These are phyloP conservation scores for Calidris pugnax DNA, from an alignment of 2,113 vertebrate genomes.

Conservation along the genomic window DNA sequence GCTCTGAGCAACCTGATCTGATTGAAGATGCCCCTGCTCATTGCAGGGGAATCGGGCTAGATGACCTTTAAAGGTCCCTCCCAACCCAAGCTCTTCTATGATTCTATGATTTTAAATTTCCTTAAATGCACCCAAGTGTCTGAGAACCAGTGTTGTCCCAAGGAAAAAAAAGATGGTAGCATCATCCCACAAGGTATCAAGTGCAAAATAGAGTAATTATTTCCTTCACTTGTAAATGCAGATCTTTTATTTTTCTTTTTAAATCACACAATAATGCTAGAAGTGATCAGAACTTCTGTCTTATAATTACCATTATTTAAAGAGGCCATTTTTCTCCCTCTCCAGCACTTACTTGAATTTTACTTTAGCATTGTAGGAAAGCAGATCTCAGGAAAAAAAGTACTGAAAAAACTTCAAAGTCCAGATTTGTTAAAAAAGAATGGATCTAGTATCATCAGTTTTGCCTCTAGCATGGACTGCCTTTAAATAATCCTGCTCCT, in stretches of 20 bases:
- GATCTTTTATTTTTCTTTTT: not conserved
- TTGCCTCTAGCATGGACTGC: not conserved
- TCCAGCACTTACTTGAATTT: not conserved
- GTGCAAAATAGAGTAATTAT: not conserved
- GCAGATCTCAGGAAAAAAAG: not conserved
- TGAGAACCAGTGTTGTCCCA: not conserved
- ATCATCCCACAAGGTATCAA: not conserved
- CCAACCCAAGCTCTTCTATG: not conserved
- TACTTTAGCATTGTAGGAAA: not conserved
- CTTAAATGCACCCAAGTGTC: not conserved
- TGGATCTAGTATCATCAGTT: not conserved
- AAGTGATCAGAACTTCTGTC: not conserved
- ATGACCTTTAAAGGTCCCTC: not conserved
- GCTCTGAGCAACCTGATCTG: not conserved
- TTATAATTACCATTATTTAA: not conserved
- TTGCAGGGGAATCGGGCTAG: not conserved
- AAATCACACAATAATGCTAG: not conserved
- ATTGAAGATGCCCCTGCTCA: not conserved
- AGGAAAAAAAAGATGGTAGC: not conserved
- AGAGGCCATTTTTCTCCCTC: not conserved
- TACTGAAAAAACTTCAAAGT: not conserved
- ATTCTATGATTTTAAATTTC: not conserved
- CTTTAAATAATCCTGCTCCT: not conserved
- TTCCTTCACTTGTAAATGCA: not conserved
- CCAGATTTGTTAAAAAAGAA: not conserved